phyloP scores from a whole-genome alignment of 2,888 invertebrate genomes.

The Hirtodrosophila alboralis region DNA sequence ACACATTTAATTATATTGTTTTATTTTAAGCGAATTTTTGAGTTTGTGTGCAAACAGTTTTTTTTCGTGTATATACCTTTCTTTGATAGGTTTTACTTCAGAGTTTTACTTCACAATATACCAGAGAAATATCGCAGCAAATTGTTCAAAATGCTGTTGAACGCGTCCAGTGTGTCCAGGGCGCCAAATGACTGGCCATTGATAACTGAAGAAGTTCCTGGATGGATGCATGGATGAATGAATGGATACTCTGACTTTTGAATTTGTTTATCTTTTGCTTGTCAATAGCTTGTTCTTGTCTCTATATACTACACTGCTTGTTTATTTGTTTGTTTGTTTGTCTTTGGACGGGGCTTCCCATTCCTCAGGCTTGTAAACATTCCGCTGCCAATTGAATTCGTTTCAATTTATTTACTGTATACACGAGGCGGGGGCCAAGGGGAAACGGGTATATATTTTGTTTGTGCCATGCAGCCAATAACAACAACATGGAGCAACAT shows the following conservation, averaged over 20 bases:
- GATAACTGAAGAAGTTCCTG: slow-evolving; percentile 49
- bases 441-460: slow-evolving; percentile 34
- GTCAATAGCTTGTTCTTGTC: slow-evolving; percentile 62
- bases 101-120: too few relatives aligned
- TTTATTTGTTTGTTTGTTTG: slow-evolving; percentile 63
- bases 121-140: too few relatives aligned
- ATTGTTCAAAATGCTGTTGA: too few relatives aligned
- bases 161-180: slow-evolving; percentile 17
- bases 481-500: slow-evolving; percentile 56
- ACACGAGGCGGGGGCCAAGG: slow-evolving; percentile 3
- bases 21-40: too few relatives aligned
- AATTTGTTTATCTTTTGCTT: slow-evolving; percentile 74
- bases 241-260: slow-evolving; percentile 48
- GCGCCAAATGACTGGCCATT: slow-evolving; percentile 15
- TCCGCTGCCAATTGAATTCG: slow-evolving; percentile 74
- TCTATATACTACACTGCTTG: slow-evolving; percentile 5
- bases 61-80: too few relatives aligned
- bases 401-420: slow-evolving; percentile 77
- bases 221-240: slow-evolving; percentile 13
- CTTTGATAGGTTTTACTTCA: too few relatives aligned
- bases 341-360: slow-evolving; percentile 33
- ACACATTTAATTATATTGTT: too few relatives aligned
- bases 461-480: slow-evolving; percentile 54
- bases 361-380: slow-evolving; percentile 65
- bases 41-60: too few relatives aligned